Conservation (phyloP, 2,888 invertebrate genomes). For the Cabera pusaria region DNA sequence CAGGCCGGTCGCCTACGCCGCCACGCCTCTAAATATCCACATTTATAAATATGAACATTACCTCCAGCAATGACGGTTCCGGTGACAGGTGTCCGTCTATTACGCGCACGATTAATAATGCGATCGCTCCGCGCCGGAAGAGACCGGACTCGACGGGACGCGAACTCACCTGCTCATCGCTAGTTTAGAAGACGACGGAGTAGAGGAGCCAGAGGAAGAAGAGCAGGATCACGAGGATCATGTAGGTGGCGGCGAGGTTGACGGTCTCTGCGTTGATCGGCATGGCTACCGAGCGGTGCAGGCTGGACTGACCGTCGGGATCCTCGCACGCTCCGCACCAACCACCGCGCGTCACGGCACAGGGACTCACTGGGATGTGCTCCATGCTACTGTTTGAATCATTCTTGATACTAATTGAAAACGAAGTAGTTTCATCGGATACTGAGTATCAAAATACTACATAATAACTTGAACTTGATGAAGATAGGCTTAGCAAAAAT, state of each 20-base stretch:
- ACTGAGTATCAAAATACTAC: no score
- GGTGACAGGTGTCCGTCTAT: slow-evolving; percentile 49
- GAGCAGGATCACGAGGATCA: slow-evolving; percentile 86
- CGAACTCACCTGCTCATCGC: slow-evolving; percentile 1
- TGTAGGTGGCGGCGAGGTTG: slow-evolving; percentile 87
- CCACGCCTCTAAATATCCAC: slow-evolving; percentile 55
- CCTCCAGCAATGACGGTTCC: slow-evolving; percentile 47
- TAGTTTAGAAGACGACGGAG: slow-evolving; percentile 76
- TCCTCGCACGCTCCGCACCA: slow-evolving; percentile 40
- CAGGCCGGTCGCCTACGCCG: slow-evolving; percentile 49
- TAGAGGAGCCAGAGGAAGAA: slow-evolving; percentile 87
- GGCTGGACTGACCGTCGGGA: slow-evolving; percentile 56
- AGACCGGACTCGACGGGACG: no score
- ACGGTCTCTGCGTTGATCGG: slow-evolving; percentile 84
- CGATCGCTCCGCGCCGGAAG: slow-evolving; percentile 5
- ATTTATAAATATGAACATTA: slow-evolving; percentile 64
- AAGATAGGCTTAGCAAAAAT: no score
- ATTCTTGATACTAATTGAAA: no score
- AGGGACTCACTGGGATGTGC: slow-evolving; percentile 62
- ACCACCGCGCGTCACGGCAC: slow-evolving; percentile 49
- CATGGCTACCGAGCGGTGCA: slow-evolving; percentile 60
- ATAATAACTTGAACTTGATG: no score
- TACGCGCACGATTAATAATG: slow-evolving; percentile 27
- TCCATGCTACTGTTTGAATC: no score
- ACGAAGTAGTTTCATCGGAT: no score